Conservation (phyloP, 2,797 vertebrate species). For the Myioborus melanocephalus region DNA sequence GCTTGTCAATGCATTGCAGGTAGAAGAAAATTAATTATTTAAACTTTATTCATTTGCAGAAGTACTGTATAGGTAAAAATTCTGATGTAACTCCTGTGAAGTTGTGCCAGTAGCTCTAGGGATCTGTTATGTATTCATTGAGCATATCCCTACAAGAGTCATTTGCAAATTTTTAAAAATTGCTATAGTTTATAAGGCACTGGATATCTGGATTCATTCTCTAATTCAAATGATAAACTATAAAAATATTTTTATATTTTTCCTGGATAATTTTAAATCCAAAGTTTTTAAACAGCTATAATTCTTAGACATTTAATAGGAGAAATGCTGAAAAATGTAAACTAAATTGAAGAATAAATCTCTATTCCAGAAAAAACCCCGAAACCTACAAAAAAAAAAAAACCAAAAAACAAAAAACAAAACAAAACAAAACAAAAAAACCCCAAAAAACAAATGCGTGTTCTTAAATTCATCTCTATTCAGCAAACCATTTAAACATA, state of each 20-base stretch:
- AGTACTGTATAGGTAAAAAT: background rate
- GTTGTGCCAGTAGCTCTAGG: constrained; percentile 19
- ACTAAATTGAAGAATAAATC: background rate
- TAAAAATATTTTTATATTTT: background rate
- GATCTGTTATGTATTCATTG: background rate
- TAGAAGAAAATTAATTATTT: constrained; percentile 22
- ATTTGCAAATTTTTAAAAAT: background rate
- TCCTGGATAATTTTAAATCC: background rate
- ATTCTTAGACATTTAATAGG: background rate
- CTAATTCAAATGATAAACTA: background rate
- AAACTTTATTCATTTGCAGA: constrained; percentile 16
- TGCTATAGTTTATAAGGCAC: background rate
- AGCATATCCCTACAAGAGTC: background rate
- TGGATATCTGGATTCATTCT: constrained; percentile 4
- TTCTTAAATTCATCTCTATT: background rate
- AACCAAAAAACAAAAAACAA: background rate
- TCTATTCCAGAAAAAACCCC: background rate
- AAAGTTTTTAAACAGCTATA: background rate
- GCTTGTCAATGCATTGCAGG: background rate
- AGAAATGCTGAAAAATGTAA: background rate
- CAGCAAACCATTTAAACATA: constrained; percentile 19
- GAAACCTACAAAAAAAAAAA: background rate
- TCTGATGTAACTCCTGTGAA: constrained; percentile 13
- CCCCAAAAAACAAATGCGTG: fast-evolving
- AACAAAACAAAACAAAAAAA: background rate